Percentiles rank a stretch among this genome's conserved stretches.
phyloP scores from a whole-genome alignment of 2,888 invertebrate species.

The Idaea biselata region DNA sequence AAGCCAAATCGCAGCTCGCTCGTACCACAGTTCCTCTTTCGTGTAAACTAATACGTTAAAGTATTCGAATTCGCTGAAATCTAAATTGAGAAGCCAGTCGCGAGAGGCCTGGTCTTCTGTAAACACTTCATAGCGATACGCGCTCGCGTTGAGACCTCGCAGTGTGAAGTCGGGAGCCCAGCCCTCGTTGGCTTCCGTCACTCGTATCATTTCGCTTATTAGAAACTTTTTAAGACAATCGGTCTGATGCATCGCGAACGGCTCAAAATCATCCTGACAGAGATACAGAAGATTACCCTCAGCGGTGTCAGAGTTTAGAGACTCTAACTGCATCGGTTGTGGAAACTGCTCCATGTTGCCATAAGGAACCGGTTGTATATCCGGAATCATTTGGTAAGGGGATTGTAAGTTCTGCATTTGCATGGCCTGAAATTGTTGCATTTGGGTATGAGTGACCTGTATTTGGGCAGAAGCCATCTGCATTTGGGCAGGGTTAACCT shows the following conservation, averaged over 20 bases:
- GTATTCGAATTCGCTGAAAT: constrained; percentile 51
- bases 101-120: constrained; percentile 53
- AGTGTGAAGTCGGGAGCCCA: constrained; percentile 58
- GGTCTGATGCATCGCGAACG: constrained; percentile 47
- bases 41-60: constrained; percentile 64
- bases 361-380: constrained; percentile 23
- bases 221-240: constrained; percentile 53
- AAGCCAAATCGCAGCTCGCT: constrained; percentile 69
- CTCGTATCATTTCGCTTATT: constrained; percentile 49
- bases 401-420: constrained; percentile 1
- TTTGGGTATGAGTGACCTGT: constrained; percentile 5
- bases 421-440: constrained; percentile 4
- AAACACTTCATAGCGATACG: constrained; percentile 54
- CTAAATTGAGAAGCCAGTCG: constrained; percentile 58
- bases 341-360: not conserved
- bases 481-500: not conserved
- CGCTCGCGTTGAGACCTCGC: constrained; percentile 57
- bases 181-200: constrained; percentile 38
- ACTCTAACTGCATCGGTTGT: not conserved
- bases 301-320: constrained; percentile 13
- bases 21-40: constrained; percentile 68
- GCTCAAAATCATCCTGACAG: constrained; percentile 64
- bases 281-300: constrained; percentile 50
- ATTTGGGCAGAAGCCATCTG: constrained; percentile 2
- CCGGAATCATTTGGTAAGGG: not conserved